These are phyloP conservation scores for Xestia xanthographa DNA, from an alignment of 2,888 invertebrate species.

Conservation along the genomic window DNA sequence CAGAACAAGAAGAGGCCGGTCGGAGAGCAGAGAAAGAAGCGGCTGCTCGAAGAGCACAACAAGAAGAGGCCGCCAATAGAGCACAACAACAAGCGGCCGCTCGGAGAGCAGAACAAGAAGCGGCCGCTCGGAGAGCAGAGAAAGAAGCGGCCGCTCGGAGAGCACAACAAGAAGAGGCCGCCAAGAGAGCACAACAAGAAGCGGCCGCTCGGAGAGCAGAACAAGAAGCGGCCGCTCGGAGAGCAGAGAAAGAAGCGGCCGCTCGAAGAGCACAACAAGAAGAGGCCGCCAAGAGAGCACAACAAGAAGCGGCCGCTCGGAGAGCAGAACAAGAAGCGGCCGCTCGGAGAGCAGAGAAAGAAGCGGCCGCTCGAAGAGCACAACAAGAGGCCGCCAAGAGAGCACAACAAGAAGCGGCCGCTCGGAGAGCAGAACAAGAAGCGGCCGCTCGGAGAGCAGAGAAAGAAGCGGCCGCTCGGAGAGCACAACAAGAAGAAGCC, in stretches of 20 bases:
- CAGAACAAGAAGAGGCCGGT: neutral
- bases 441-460: neutral
- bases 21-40: neutral
- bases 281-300: no score
- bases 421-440: neutral
- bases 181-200: neutral
- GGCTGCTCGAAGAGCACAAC: neutral
- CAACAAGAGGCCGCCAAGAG: neutral
- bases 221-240: no score
- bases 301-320: neutral
- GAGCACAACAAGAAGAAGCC: neutral
- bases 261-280: no score
- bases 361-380: neutral
- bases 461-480: neutral
- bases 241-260: no score
- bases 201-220: no score
- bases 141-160: neutral
- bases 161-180: neutral
- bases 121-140: neutral
- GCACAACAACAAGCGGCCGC: neutral
- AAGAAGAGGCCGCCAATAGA: neutral
- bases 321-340: no score
- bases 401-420: neutral
- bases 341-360: no score
- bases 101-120: neutral